phyloP scores from a whole-genome alignment of 2,113 vertebrate genomes.

The Caloenas nicobarica region DNA sequence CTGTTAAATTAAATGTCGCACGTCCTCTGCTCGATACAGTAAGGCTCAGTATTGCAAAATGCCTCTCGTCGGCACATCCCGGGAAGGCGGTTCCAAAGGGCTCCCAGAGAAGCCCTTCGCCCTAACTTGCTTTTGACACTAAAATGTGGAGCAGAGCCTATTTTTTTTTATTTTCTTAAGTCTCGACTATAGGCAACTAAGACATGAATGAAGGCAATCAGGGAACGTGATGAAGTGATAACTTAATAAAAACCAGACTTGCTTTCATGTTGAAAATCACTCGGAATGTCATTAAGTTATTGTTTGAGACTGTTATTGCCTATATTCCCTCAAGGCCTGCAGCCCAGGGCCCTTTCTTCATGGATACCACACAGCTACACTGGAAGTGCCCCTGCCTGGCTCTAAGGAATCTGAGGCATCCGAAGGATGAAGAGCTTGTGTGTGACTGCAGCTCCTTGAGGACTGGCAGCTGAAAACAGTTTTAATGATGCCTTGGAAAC shows the following conservation, averaged over 20 bases:
- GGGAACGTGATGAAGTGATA: slow-evolving; percentile 27
- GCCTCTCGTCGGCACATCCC: neutral
- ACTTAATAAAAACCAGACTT: slow-evolving; percentile 36
- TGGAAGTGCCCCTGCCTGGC: neutral
- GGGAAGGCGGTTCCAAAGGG: neutral
- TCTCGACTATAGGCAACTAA: neutral
- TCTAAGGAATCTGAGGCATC: neutral
- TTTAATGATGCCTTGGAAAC: neutral
- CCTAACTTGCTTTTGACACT: slow-evolving; percentile 1
- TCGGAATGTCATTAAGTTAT: neutral
- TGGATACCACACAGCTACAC: neutral
- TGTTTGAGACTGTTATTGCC: neutral
- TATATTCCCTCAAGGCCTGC: neutral
- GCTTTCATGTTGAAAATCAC: neutral
- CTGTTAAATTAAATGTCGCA: neutral
- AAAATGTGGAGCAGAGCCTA: neutral
- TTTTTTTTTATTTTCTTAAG: neutral
- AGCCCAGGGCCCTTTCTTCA: neutral
- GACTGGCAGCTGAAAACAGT: neutral
- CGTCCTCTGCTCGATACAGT: accelerated
- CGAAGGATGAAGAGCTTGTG: accelerated
- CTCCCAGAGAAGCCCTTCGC: neutral
- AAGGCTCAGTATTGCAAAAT: neutral
- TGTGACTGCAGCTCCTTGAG: neutral
- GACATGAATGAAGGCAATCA: neutral